Conservation (phyloP, 2,797 vertebrate genomes). For the Sebastes cheni region DNA sequence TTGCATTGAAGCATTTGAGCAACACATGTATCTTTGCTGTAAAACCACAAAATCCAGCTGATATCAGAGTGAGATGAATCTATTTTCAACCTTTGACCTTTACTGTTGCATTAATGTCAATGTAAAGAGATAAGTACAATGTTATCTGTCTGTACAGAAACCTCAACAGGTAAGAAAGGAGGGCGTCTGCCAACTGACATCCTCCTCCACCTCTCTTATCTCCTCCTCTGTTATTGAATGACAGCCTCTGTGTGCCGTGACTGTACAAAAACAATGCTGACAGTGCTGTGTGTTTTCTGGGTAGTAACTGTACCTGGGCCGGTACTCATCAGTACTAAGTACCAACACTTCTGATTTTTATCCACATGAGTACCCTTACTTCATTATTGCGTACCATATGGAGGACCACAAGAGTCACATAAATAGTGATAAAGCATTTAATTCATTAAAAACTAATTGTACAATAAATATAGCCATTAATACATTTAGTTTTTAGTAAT, state of each 20-base stretch:
- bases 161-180: slow-evolving; percentile 47
- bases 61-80: not conserved
- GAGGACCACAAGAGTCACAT: too few species aligned
- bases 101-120: not conserved
- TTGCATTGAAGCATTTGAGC: not conserved
- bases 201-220: slow-evolving; percentile 1
- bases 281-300: slow-evolving; percentile 1
- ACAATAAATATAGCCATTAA: too few species aligned
- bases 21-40: not conserved
- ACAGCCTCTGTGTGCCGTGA: slow-evolving; percentile 31
- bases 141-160: slow-evolving; percentile 7
- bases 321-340: too few species aligned
- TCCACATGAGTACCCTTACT: too few species aligned
- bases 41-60: not conserved
- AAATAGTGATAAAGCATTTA: too few species aligned
- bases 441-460: too few species aligned
- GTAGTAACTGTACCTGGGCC: too few species aligned
- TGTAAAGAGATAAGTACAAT: not conserved
- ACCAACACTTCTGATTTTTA: too few species aligned
- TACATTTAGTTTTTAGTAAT: too few species aligned
- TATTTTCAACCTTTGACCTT: not conserved
- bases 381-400: too few species aligned
- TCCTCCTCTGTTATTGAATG: slow-evolving; percentile 26
- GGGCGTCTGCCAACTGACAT: slow-evolving; percentile 9
- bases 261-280: slow-evolving; percentile 28